Evolutionary conservation across 2,888 invertebrate species (phyloP).

Genomic region (Tachina fera): DNA sequence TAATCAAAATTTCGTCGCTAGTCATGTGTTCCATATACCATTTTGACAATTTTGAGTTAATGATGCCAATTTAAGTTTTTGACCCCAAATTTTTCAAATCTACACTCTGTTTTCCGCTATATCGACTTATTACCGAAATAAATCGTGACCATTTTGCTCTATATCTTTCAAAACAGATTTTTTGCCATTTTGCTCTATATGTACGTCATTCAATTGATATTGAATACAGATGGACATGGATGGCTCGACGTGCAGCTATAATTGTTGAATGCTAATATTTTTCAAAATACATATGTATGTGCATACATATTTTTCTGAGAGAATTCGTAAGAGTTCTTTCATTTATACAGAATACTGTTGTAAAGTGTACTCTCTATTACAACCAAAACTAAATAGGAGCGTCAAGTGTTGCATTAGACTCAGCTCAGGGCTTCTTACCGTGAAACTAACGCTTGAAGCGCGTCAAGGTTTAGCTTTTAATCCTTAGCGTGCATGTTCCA

Average conservation of each 20-base stretch:
- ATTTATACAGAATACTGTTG: neutral
- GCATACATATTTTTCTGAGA: constrained; percentile 3
- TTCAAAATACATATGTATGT: too few relatives aligned
- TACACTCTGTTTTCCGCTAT: too few relatives aligned
- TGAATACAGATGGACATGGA: neutral
- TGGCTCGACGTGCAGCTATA: neutral
- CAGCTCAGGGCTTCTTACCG: too few relatives aligned
- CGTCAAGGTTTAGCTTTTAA: too few relatives aligned
- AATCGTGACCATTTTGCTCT: neutral
- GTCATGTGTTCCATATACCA: too few relatives aligned
- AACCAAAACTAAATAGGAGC: too few relatives aligned
- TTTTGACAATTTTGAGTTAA: too few relatives aligned
- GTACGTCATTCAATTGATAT: constrained; percentile 2
- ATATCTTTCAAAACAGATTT: neutral
- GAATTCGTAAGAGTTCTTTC: neutral
- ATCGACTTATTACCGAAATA: neutral
- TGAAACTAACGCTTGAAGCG: too few relatives aligned
- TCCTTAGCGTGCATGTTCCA: neutral
- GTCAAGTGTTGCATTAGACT: constrained; percentile 5
- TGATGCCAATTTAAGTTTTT: too few relatives aligned
- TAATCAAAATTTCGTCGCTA: too few relatives aligned
- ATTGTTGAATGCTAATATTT: constrained; percentile 7
- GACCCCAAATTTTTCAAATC: too few relatives aligned
- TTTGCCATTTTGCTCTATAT: constrained; percentile 3
- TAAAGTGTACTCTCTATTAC: neutral